A percentile compares a stretch with the other conserved stretches of the same genome.
Conservation (phyloP, 2,113 vertebrate species). For the Cyprinodon variegatus region DNA sequence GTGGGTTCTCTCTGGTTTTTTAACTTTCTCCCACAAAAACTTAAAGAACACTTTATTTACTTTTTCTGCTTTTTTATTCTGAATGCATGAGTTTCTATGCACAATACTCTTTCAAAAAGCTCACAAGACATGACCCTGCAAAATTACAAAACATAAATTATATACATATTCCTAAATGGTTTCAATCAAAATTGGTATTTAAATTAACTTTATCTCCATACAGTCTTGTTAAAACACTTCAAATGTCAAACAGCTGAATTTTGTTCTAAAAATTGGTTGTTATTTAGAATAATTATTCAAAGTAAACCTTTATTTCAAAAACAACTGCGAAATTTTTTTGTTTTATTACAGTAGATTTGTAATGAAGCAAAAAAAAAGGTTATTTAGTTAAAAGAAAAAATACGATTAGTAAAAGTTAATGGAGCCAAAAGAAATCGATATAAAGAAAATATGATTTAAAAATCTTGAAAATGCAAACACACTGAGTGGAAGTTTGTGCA, state of each 20-base stretch:
- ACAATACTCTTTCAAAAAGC: not conserved
- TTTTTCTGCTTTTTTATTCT: conserved; percentile 5
- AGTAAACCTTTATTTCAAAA: not conserved
- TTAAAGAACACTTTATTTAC: not conserved
- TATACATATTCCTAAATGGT: not conserved
- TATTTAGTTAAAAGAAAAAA: too few relatives aligned
- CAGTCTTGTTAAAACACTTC: not conserved
- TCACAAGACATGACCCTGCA: not conserved
- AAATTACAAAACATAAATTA: not conserved
- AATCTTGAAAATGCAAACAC: not conserved
- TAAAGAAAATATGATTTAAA: too few relatives aligned
- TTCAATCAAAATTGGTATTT: not conserved
- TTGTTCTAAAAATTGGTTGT: not conserved
- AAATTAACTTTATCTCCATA: not conserved
- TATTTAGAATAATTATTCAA: not conserved
- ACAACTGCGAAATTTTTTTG: not conserved
- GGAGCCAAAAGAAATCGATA: too few relatives aligned
- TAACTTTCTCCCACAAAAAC: too few relatives aligned
- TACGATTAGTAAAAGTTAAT: too few relatives aligned
- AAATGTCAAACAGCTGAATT: not conserved
- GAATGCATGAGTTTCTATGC: not conserved
- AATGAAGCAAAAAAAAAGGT: too few relatives aligned
- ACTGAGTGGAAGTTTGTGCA: not conserved
- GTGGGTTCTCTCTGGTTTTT: too few relatives aligned
- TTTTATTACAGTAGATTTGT: not conserved